Evolutionary conservation across 2,113 vertebrate genomes (phyloP).

Genomic region (Microcebus tavaratra): DNA sequence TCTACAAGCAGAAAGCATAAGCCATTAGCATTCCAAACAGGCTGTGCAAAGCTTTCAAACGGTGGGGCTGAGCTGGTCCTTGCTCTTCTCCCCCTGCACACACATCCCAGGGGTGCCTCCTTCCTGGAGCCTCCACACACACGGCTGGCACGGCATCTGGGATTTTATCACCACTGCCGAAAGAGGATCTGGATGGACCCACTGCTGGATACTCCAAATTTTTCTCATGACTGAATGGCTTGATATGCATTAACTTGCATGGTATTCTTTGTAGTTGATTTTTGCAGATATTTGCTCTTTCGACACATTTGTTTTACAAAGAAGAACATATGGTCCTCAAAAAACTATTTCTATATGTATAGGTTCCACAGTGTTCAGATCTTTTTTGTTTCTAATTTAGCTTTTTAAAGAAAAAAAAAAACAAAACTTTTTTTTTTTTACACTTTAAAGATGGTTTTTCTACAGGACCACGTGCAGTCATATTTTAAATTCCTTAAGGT

Average conservation of each 20-base stretch:
- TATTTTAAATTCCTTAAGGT: constrained; percentile 64
- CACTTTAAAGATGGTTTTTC: constrained; percentile 62
- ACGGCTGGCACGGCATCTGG: constrained; percentile 71
- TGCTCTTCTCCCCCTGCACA: constrained; percentile 20
- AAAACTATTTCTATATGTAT: constrained; percentile 65
- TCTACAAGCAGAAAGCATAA: constrained; percentile 50
- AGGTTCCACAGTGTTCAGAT: constrained; percentile 66
- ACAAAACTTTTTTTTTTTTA: not conserved
- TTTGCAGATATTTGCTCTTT: constrained; percentile 74
- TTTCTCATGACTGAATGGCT: constrained; percentile 61
- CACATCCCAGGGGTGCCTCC: constrained; percentile 58
- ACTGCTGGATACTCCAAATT: constrained; percentile 73
- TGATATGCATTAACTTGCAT: constrained; percentile 65
- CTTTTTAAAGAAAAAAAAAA: not conserved
- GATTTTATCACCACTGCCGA: constrained; percentile 72
- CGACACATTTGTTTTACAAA: constrained; percentile 73
- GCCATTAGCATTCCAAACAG: constrained; percentile 73
- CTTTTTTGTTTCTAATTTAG: constrained; percentile 75
- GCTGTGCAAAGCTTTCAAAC: constrained; percentile 62
- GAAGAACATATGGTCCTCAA: constrained; percentile 64
- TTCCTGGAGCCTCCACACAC: not conserved
- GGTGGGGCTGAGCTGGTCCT: not conserved
- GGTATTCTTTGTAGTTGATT: constrained; percentile 75
- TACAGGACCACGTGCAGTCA: constrained; percentile 39
- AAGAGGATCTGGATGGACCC: constrained; percentile 54